These are phyloP conservation scores for Zaprionus kolodkinae DNA, from an alignment of 1,140 invertebrate species.

Conservation along the genomic window DNA sequence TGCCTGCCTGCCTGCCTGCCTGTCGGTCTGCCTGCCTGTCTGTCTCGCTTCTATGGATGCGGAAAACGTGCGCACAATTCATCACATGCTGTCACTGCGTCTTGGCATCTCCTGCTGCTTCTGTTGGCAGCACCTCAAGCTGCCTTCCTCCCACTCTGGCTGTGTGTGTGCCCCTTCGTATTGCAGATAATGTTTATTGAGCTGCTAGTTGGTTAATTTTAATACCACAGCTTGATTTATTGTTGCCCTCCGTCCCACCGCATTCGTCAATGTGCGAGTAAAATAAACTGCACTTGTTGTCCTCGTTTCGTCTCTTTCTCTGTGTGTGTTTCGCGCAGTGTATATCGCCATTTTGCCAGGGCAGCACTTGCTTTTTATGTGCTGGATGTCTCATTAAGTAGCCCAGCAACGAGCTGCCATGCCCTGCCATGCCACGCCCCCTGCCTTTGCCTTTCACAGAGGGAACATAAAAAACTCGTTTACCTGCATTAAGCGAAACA, in stretches of 20 bases:
- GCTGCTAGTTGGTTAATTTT: conserved; percentile 81
- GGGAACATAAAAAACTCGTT: conserved; percentile 78
- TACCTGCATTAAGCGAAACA: conserved; percentile 81
- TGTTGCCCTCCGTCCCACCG: conserved; percentile 31
- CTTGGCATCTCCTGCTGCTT: conserved; percentile 46
- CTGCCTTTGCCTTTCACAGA: background rate
- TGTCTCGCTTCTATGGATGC: conserved; percentile 22
- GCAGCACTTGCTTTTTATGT: conserved; percentile 58
- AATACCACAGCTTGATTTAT: conserved; percentile 77
- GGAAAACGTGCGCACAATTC: conserved; percentile 72
- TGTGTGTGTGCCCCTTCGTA: conserved; percentile 17
- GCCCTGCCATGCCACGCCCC: conserved; percentile 25
- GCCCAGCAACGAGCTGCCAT: conserved; percentile 33
- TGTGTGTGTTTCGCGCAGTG: no score
- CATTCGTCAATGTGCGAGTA: conserved; percentile 48
- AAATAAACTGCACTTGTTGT: conserved; percentile 75
- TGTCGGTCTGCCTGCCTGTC: conserved; percentile 10
- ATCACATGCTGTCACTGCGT: conserved; percentile 79
- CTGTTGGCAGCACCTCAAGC: background rate
- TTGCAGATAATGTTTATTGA: conserved; percentile 77
- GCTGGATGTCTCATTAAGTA: conserved; percentile 70
- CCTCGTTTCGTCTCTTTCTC: background rate
- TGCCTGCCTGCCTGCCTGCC: conserved; percentile 20
- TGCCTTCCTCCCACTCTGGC: conserved; percentile 9
- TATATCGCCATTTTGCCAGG: conserved; percentile 7